Conservation (phyloP, 2,888 invertebrate genomes). For the Synergus umbraculus region DNA sequence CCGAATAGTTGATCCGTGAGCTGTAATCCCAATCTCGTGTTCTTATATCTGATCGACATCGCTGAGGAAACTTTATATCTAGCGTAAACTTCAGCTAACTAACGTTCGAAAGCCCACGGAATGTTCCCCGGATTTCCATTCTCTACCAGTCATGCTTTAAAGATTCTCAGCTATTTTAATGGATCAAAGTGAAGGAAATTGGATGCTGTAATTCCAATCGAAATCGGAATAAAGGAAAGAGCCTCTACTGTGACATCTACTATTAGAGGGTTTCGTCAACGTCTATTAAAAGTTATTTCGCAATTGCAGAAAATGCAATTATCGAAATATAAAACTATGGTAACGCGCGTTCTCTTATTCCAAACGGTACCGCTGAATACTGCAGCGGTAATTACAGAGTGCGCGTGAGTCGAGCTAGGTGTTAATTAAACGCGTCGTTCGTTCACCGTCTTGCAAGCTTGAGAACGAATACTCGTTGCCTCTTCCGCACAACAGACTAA, state of each 20-base stretch:
- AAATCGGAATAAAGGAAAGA: conserved; percentile 27
- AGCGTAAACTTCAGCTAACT: conserved; percentile 3
- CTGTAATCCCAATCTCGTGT: conserved; percentile 16
- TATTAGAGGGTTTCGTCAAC: conserved; percentile 20
- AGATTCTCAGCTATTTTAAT: conserved; percentile 3
- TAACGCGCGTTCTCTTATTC: conserved; percentile 37
- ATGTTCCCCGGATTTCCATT: conserved; percentile 8
- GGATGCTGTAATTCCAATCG: conserved; percentile 9
- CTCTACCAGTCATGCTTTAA: background rate
- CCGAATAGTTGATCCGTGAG: background rate
- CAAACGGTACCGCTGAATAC: conserved; percentile 36
- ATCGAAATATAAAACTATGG: conserved; percentile 37
- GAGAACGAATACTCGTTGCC: conserved; percentile 45
- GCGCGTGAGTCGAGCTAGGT: conserved; percentile 40
- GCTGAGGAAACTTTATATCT: background rate
- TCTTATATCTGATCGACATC: conserved; percentile 16
- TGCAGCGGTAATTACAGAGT: conserved; percentile 38
- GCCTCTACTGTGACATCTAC: conserved; percentile 8
- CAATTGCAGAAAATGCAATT: conserved; percentile 38
- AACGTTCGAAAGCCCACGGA: conserved; percentile 1
- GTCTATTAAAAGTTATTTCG: conserved; percentile 33
- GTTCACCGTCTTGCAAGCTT: conserved; percentile 42
- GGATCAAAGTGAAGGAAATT: background rate
- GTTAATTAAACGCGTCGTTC: conserved; percentile 50
- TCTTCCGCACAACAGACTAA: conserved; percentile 39